A percentile compares a stretch with the other conserved stretches of the same genome.
Evolutionary conservation across 1,140 invertebrate genomes (phyloP).

Genomic region (Zaprionus davidi): DNA sequence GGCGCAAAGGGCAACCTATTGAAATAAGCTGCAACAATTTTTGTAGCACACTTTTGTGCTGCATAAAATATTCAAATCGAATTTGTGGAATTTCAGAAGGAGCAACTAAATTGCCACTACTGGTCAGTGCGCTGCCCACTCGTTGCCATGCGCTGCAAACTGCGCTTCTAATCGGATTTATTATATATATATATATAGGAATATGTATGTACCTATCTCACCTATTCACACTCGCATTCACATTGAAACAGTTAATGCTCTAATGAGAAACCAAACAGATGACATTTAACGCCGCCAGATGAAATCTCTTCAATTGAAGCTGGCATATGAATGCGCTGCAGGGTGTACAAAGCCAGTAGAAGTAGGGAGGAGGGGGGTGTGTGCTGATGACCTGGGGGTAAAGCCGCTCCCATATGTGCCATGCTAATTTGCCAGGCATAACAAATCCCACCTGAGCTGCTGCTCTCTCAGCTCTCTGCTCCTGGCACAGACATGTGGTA

Average conservation of each 20-base stretch:
- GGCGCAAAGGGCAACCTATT: constrained; percentile 57
- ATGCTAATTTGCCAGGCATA: constrained; percentile 18
- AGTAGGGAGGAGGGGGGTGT: background rate
- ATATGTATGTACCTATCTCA: background rate
- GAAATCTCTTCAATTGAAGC: background rate
- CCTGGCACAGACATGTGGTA: background rate
- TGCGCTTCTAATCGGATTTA: constrained; percentile 22
- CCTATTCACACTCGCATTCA: background rate
- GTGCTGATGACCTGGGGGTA: background rate
- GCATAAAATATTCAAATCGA: constrained; percentile 30
- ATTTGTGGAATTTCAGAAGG: constrained; percentile 39
- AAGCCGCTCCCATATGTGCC: background rate
- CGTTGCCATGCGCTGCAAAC: background rate
- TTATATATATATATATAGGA: background rate
- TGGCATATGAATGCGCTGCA: background rate
- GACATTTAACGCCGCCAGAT: constrained; percentile 3
- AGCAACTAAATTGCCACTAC: constrained; percentile 8
- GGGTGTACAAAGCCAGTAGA: background rate
- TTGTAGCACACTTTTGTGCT: constrained; percentile 4
- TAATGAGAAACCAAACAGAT: constrained; percentile 34
- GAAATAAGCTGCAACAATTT: constrained; percentile 2
- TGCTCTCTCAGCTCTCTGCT: background rate
- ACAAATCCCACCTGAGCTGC: constrained; percentile 11
- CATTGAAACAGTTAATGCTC: background rate
- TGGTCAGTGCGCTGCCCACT: background rate